Percentiles rank a stretch among this genome's conserved stretches.
Conservation (phyloP, 2,113 vertebrate species). For the Sturnus vulgaris region DNA sequence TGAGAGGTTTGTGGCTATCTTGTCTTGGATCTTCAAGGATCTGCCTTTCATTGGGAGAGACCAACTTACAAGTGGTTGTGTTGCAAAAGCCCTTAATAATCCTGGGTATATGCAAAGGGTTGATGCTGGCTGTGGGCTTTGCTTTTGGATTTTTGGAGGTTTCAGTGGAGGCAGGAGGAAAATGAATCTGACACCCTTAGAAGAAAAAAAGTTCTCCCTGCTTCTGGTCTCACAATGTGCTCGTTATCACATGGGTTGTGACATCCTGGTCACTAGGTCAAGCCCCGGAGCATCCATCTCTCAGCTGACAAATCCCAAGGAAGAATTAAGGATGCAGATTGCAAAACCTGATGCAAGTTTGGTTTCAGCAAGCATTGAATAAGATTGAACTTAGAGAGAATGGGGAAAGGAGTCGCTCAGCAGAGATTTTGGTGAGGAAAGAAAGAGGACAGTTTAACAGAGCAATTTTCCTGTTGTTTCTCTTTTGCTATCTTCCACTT, state of each 20-base stretch:
- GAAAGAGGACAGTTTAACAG: neutral
- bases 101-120: neutral
- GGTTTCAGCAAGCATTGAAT: neutral
- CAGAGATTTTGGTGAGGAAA: neutral
- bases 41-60: neutral
- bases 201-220: neutral
- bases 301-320: neutral
- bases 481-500: neutral
- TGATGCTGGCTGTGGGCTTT: neutral
- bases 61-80: neutral
- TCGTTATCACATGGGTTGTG: neutral
- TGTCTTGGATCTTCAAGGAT: conserved; percentile 27
- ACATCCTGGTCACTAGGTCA: neutral
- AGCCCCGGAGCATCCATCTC: neutral
- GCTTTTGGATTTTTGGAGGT: neutral
- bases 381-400: neutral
- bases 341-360: neutral
- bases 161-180: neutral
- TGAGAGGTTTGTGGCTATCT: conserved; percentile 19
- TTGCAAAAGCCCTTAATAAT: neutral
- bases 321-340: neutral
- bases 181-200: neutral
- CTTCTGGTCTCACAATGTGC: neutral
- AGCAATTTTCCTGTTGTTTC: neutral
- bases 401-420: neutral